Evolutionary conservation across 2,797 vertebrate species (phyloP).

Genomic region (Hypotaenidia okinawae): DNA sequence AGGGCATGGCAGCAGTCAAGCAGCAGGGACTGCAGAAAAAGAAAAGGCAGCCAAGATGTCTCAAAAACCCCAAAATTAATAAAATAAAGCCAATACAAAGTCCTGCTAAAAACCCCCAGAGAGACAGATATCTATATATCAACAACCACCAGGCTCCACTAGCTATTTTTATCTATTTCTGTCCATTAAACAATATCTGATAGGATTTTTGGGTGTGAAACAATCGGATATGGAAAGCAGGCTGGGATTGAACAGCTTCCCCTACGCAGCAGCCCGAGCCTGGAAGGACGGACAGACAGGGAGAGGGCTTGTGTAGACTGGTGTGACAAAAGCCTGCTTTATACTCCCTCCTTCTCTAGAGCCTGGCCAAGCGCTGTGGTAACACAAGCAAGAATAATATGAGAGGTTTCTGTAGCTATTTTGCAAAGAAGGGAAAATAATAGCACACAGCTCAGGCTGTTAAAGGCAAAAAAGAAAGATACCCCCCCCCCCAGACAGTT

Average conservation of each 20-base stretch:
- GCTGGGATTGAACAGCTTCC: background rate
- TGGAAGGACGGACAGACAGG: background rate
- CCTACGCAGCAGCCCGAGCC: background rate
- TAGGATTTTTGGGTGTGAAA: background rate
- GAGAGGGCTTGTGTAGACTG: background rate
- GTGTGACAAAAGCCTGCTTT: conserved; percentile 32
- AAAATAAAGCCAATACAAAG: background rate
- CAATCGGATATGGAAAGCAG: background rate
- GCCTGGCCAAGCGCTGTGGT: background rate
- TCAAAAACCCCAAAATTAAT: background rate
- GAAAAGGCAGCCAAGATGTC: conserved; percentile 8
- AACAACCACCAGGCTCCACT: background rate
- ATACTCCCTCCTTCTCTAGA: background rate
- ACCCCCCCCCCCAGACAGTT: background rate
- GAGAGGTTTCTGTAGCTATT: background rate
- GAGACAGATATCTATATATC: background rate
- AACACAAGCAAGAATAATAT: background rate
- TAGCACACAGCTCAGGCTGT: background rate
- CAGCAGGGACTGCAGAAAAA: background rate
- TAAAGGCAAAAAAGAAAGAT: background rate
- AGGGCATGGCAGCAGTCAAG: background rate
- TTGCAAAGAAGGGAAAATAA: background rate
- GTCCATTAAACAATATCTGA: background rate
- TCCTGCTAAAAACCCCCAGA: background rate
- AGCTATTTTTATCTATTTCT: background rate